Conservation (phyloP, 2,797 vertebrate species). For the Pangasius larnaudii region DNA sequence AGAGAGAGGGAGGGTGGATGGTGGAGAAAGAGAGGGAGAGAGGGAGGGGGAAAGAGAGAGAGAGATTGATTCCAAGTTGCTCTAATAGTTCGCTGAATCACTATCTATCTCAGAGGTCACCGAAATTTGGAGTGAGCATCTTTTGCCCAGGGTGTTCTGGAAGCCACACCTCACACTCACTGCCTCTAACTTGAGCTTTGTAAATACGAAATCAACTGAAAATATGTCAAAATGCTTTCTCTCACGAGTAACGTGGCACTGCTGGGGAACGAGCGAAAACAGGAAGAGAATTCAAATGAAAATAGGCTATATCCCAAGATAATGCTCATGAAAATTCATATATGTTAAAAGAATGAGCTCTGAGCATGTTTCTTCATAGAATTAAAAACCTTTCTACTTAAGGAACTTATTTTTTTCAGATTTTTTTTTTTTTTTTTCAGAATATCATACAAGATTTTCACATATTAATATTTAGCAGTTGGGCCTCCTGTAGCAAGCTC, state of each 20-base stretch:
- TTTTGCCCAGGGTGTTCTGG: conserved; percentile 31
- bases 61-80: neutral
- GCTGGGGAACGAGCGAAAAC: conserved; percentile 10
- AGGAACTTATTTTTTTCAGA: neutral
- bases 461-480: conserved; percentile 3
- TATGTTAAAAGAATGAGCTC: conserved; percentile 54
- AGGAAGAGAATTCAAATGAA: conserved; percentile 48
- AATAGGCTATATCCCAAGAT: conserved; percentile 64
- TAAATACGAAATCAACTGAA: conserved; percentile 39
- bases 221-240: conserved; percentile 36
- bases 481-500: neutral
- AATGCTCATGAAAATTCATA: conserved; percentile 63
- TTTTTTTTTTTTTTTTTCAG: neutral
- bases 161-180: neutral
- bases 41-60: neutral
- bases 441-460: neutral
- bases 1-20: neutral
- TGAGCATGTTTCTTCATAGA: neutral
- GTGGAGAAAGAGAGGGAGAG: neutral
- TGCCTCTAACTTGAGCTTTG: conserved; percentile 20
- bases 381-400: neutral
- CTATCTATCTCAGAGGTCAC: conserved; percentile 24
- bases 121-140: conserved; percentile 28
- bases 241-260: conserved; percentile 28
- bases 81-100: neutral